Evolutionary conservation across 2,888 invertebrate species (phyloP), one percentile per base, ranked within the genome.

Genomic region (Trichopoda pennipes): DNA sequence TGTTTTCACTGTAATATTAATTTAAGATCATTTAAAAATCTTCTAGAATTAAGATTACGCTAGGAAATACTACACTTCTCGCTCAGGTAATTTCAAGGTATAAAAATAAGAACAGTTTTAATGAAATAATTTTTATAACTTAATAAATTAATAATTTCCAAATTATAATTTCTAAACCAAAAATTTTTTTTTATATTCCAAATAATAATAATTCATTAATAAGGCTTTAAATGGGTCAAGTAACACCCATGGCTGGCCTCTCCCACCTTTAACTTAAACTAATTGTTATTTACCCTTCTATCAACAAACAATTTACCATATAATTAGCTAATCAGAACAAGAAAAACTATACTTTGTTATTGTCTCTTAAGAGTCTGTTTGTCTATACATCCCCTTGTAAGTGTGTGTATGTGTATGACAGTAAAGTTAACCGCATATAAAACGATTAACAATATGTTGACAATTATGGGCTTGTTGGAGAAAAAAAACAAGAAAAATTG

Each of bases 251-350:
- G 2, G 14, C 12, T 38, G 38, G 38, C 16, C n/a, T n/a, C n/a
- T n/a, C n/a, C 16, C 16, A 44, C 42, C 42, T n/a, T 44, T 3
- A 16, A 44, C 3, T 14, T 7, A 44, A n/a, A n/a, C n/a, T 16
- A 6, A 38, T 12, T 17, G 19, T 56, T 32, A 10, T 38, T 55
- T 61, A 63, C 21, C 61, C 72, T 53, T 32, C 51, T 17, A 28
- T 28, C 17, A 28, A 17, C 38, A 49, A 86, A 88, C 84, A 86
- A 88, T 86, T 89, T 86, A 87, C 86, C 89, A 87, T 88, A 88
- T 87, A 89, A 88, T 89, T 89, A 88, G 89, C 87, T 73, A 73
- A 87, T 85, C 70, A 70, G 61, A 61, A 60, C 32, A 61, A 49
- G 47, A 19, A 61, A 69, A 69, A 83, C 28, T 69, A 32, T 38